Evolutionary conservation across 2,113 vertebrate genomes (phyloP), one percentile per base, ranked within the genome.

Genomic region (Solenodon paradoxus): DNA sequence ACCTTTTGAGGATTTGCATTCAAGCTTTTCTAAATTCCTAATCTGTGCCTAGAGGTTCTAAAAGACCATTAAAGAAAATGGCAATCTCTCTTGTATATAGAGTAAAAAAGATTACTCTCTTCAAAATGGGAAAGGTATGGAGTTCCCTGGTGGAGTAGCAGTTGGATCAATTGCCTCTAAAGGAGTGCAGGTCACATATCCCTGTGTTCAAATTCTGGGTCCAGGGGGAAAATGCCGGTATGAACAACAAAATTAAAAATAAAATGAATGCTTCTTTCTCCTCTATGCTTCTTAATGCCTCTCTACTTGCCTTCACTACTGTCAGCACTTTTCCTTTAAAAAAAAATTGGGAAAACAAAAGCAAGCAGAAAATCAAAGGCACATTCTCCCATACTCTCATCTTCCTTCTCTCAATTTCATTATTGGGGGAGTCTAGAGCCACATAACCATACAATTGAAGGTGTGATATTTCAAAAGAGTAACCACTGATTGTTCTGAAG

Each of bases 121-220:
- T 45, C n/a, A 88, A 30, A 75, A 64, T 40, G 26, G 5, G 22
- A 89, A 95, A 96, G 40, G 15, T n/a, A n/a, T n/a, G n/a, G n/a
- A n/a, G n/a, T n/a, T n/a, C n/a, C n/a, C n/a, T n/a, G n/a, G n/a
- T n/a, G n/a, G n/a, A n/a, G n/a, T n/a, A n/a, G n/a, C n/a, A n/a
- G n/a, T n/a, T n/a, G n/a, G n/a, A n/a, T n/a, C n/a, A n/a, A n/a
- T n/a, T n/a, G n/a, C n/a, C n/a, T n/a, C n/a, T n/a, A n/a, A n/a
- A n/a, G n/a, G n/a, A n/a, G n/a, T n/a, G n/a, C n/a, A n/a, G n/a
- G n/a, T n/a, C n/a, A n/a, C n/a, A n/a, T n/a, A n/a, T n/a, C n/a
- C n/a, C n/a, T n/a, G n/a, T n/a, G n/a, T n/a, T n/a, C n/a, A n/a
- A n/a, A n/a, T n/a, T n/a, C n/a, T n/a, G n/a, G n/a, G n/a, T n/a